Evolutionary conservation across 2,113 vertebrate species (phyloP).

Genomic region (Mustela nigripes): DNA sequence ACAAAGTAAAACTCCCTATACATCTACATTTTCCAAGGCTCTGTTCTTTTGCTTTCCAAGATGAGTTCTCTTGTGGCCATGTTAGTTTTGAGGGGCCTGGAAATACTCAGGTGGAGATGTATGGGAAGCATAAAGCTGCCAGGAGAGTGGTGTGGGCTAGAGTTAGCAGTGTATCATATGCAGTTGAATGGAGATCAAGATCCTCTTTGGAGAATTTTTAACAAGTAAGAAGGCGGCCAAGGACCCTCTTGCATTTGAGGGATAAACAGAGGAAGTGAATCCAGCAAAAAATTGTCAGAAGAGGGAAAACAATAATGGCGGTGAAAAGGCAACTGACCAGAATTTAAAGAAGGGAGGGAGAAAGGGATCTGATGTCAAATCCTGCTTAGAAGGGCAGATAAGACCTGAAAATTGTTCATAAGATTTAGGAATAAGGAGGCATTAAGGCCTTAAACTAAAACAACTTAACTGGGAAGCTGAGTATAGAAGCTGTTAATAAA

Average conservation of each 20-base stretch:
- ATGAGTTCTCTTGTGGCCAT: not conserved
- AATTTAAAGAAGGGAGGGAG: conserved; percentile 5
- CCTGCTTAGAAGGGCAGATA: not conserved
- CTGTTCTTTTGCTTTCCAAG: conserved; percentile 28
- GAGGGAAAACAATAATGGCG: not conserved
- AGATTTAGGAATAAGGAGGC: conserved; percentile 14
- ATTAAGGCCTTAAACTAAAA: conserved; percentile 23
- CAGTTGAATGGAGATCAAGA: not conserved
- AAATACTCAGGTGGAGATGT: not conserved
- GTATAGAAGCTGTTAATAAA: not conserved
- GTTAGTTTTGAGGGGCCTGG: not conserved
- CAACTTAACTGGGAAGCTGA: not conserved
- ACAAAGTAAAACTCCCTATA: conserved; percentile 12
- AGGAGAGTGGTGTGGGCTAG: not conserved
- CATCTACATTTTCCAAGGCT: not conserved
- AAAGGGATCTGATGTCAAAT: conserved; percentile 44
- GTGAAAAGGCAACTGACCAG: not conserved
- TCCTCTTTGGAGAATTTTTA: conserved; percentile 44
- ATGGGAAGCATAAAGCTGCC: not conserved
- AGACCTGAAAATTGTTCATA: not conserved
- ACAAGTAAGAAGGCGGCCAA: not conserved
- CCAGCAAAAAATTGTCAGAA: not conserved
- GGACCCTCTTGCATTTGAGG: not conserved
- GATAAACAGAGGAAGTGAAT: conserved; percentile 5
- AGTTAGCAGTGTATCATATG: not conserved